Evolutionary conservation across 2,113 vertebrate genomes (phyloP), one percentile per base, ranked within the genome.

Genomic region (Serinus canaria): DNA sequence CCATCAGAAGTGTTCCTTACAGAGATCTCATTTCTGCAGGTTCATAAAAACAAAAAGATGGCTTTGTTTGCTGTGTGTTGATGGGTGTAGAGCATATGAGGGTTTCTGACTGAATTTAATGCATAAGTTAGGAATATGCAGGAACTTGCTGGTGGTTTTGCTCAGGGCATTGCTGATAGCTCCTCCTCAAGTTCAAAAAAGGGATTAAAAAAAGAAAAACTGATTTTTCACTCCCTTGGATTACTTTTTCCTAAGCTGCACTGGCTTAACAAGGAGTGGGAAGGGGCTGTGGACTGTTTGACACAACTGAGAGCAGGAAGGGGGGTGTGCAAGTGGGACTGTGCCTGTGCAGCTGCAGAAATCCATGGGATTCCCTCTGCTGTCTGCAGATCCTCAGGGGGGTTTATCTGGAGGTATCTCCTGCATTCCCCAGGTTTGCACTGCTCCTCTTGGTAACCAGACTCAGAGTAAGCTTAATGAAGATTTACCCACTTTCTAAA

Each of bases 381-480:
- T 56, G 46, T 6, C 1, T 39, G 41, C 2, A 1, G 0, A n/a
- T 69, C 30, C 27, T 64, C 15, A 6, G 44, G 19, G 44, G 21
- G 7, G 3, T 44, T 67, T 30, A 10, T 23, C 25, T 78, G 30
- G 44, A 85, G 64, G 8, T 11, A 9, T 11, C 69, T 77, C 55
- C 66, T 93, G 62, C 62, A 23, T 41, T 28, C 30, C 52, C 27
- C 72, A 43, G 46, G 5, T n/a, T 74, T 56, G 37, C 28, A 2
- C 18, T 9, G 8, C 10, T 83, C 3, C 33, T 46, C 13, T 28
- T 35, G 37, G 50, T 37, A 50, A 23, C 20, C 50, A 47, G 27
- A 8, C 60, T 60, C 17, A 4, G 12, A n/a, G 12, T 11, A 15
- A 62, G 16, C 55, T 35, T 56, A 17, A 9, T n/a, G 19, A 66